Base-by-base conservation (phyloP, 2,888 invertebrate genomes). In the Tenthredo mesomela region DNA sequence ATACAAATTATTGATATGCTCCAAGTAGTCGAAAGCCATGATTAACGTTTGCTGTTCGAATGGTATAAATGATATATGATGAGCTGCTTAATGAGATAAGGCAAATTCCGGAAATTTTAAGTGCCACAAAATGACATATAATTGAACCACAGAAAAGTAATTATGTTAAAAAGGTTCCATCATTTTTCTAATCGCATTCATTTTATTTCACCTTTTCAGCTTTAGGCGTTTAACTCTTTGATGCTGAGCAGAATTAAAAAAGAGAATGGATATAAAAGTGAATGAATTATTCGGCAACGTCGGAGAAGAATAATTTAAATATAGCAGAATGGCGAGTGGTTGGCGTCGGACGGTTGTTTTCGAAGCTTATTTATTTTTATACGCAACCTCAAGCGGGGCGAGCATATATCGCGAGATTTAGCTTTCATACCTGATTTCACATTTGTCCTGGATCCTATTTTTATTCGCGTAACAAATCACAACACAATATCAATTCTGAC, bases 261-360 rank as follows among this genome's bases (percentile, higher is more conserved):
- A 61, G 18, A 61, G 12, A 61, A 61, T 6, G 61, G 40, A 80
- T 43, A 43, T 43, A 54, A 50, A 54, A 77, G 7, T 54, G 50
- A 54, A 80, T 21, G 12, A 29, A 61, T 80, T 77, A 77, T 77
- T 40, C 58, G 25, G 18, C 40, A n/a, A 80, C 61, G 21, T 40
- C 40, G 61, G 80, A 80, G 58, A 80, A 61, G 58, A 61, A 80
- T 80, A 61, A 80, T 80, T 61, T 80, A 80, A 80, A 61, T 80
- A 80, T 80, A 80, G 58, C 33, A 37, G 3, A 77, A 21, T 54
- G 50, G 50, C 54, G 21, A 25, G 58, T 37, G n/a, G 21, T 37
- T 37, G 58, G 58, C 25, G 80, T 40, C 29, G 40, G 77, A 25
- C 54, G 54, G 80, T 61, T 80, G 80, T 80, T 80, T 61, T 80